phyloP scores from a whole-genome alignment of 1,140 invertebrate species.

The Drosophila kepulauana region DNA sequence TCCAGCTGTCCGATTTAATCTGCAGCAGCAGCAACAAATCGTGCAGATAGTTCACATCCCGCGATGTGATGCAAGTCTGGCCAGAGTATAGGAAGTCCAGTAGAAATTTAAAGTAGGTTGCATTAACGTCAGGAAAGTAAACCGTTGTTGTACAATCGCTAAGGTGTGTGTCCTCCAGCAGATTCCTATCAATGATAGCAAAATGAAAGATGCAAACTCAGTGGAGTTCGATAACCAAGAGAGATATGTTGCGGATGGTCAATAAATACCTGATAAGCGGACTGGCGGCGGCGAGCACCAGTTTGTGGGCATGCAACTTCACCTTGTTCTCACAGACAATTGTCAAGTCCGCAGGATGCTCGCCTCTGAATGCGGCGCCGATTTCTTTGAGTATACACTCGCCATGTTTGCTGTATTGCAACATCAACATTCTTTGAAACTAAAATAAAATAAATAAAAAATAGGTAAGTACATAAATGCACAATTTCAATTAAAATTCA shows the following conservation, averaged over 20 bases:
- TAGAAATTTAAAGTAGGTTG: slow-evolving; percentile 90
- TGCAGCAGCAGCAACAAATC: slow-evolving; percentile 92
- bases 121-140: slow-evolving; percentile 92
- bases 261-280: slow-evolving; percentile 89
- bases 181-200: slow-evolving; percentile 84
- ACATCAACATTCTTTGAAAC: slow-evolving; percentile 90
- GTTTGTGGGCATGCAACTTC: slow-evolving; percentile 90
- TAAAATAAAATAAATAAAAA: slow-evolving; percentile 79
- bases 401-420: slow-evolving; percentile 95
- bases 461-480: not conserved
- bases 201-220: not conserved
- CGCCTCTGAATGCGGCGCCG: slow-evolving; percentile 92
- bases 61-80: slow-evolving; percentile 92
- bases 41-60: slow-evolving; percentile 92
- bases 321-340: slow-evolving; percentile 92
- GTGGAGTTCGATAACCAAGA: no score
- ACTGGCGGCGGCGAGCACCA: slow-evolving; percentile 93
- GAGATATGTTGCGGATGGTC: not conserved
- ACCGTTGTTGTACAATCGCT: slow-evolving; percentile 90
- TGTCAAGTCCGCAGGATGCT: slow-evolving; percentile 92
- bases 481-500: no score
- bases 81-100: slow-evolving; percentile 94
- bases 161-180: slow-evolving; percentile 90
- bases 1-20: slow-evolving; percentile 91
- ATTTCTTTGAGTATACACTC: slow-evolving; percentile 94